Evolutionary conservation across 2,113 vertebrate genomes (phyloP).

Genomic region (Myotis yumanensis): DNA sequence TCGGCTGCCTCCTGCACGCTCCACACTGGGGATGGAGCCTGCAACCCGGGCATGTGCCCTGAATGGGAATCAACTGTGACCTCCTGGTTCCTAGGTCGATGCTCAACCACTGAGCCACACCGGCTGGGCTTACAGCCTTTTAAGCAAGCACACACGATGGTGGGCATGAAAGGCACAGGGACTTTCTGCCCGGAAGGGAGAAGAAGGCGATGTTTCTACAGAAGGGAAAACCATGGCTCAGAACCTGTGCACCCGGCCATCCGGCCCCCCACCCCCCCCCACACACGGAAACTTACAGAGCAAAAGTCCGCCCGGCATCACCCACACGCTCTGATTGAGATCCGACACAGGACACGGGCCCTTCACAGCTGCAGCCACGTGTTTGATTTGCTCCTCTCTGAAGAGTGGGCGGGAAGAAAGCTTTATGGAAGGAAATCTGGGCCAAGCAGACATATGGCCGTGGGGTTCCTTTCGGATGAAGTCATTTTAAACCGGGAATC

Average conservation of each 20-base stretch:
- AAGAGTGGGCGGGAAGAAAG: conserved; percentile 49
- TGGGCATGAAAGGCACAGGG: background rate
- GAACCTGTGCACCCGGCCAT: background rate
- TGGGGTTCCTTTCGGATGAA: conserved; percentile 82
- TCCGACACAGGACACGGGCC: background rate
- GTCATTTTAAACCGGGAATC: conserved; percentile 78
- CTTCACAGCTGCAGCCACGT: background rate
- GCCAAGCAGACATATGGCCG: conserved; percentile 77
- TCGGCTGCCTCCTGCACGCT: no score
- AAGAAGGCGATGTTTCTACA: background rate
- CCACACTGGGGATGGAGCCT: no score
- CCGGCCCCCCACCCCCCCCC: background rate
- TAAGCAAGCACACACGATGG: background rate
- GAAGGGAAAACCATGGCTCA: background rate
- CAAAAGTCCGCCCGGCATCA: conserved; percentile 44
- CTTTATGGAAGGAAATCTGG: conserved; percentile 63
- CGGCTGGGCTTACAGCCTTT: no score
- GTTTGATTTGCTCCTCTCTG: conserved; percentile 42
- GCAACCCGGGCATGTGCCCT: no score
- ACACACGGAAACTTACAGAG: background rate
- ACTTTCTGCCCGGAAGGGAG: background rate
- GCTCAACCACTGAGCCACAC: no score
- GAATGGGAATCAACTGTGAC: no score
- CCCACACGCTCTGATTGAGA: conserved; percentile 54
- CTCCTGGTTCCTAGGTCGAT: no score